Base-by-base conservation (phyloP, 2,113 vertebrate species). In the Lontra canadensis region DNA sequence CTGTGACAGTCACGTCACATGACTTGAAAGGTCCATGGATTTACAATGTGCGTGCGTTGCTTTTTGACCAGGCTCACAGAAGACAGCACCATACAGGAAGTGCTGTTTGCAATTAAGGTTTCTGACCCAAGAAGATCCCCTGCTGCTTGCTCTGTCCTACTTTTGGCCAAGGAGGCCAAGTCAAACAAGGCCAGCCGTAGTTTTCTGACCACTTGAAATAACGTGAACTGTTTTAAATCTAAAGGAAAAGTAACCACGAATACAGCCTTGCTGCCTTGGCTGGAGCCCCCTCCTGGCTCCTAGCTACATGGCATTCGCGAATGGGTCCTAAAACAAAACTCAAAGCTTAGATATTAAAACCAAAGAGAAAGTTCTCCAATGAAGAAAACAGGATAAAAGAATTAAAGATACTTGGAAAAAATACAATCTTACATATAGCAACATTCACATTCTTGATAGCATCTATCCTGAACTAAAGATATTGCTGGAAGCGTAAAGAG, bases 221-320 rank as follows among this genome's bases (percentile, higher is more conserved):
- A 93, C 94, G 42, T 12, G 49, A 97, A 93, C 89, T 95, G 87
- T 67, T 87, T 95, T 80, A 95, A 86, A 36, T 73, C 39, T 86
- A 67, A 81, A 86, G n/a, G 52, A 67, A 73, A 79, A 87, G n/a
- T 11, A 20, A 71, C 57, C 59, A 49, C 0, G 7, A 67, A 63
- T 26, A 55, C 31, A 84, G 34, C 17, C 52, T 67, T 1, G 39
- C 52, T 73, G 59, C 80, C 90, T 91, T 89, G 67, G 1, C 63
- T 63, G 69, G 6, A 34, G 39, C 39, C 2, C 14, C 65, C 74
- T 26, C 36, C 61, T 14, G 17, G 0, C 39, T 67, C 74, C 67
- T 63, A 39, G n/a, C 81, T 82, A 86, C 7, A 0, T 25, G 79
- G 59, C 82, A 31, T 61, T 63, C 55, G 7, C 4, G 0, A 42